Base-by-base conservation (phyloP, 2,113 vertebrate species). In the Perca schrenkii region DNA sequence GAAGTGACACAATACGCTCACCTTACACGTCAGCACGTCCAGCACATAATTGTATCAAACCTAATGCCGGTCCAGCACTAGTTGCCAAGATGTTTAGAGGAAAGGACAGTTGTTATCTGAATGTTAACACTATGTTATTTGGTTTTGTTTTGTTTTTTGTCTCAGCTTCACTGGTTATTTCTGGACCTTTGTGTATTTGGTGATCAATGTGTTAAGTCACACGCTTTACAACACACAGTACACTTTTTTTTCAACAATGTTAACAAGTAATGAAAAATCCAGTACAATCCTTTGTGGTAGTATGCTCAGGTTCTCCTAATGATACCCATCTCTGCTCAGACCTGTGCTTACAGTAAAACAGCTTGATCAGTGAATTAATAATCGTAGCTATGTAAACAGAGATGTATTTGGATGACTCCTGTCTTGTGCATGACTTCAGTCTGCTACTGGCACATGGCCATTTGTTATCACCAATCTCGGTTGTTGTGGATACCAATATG, bases 351-450 rank as follows among this genome's bases (percentile, higher is more conserved):
- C 77, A 64, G 80, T 88, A 74, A 85, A 80, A 78, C 80, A 34
- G 47, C 78, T 80, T 40, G 70, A 75, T 86, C 28, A 83, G 69
- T 56, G 62, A 73, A 84, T 90, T 81, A 81, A 82, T 91, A 77
- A 81, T 87, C 40, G 86, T 86, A 67, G 56, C 71, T 61, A 22
- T 54, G 31, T 70, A 69, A 61, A 77, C 47, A 65, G 46, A 65
- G 31, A 65, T 21, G 11, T 54, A 43, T 77, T 86, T 70, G 71
- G 77, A 76, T 28, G 69, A 34, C 74, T 80, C 58, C 67, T 74
- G 78, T 86, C 79, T 78, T 31, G 70, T 75, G 52, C 15, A 8
- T 82, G 86, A 83, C 82, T 84, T 90, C 80, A 52, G 60, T 54
- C 47, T 63, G 63, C 65, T 71, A 5, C 58, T 61, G 49, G 15